phyloP scores from a whole-genome alignment of 30 jellyfish, hydroid and myxozoan species.

The Rhopilema esculentum region DNA sequence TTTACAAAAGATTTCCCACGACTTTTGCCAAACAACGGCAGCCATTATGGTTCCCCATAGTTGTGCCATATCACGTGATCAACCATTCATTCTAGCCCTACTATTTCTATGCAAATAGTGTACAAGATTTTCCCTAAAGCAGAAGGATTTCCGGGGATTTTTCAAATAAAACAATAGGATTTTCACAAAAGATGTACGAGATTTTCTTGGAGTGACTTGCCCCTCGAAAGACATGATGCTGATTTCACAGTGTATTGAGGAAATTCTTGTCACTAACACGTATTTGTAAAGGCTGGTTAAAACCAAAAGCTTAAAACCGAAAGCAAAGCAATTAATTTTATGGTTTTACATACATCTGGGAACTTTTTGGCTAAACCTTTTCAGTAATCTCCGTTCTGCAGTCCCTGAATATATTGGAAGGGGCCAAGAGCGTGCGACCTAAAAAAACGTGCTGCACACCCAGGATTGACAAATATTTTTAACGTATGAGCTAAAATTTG shows the following conservation, averaged over 20 bases:
- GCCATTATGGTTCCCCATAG: background rate
- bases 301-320: background rate
- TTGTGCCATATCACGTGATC: conserved; percentile 1
- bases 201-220: too few species aligned
- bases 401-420: background rate
- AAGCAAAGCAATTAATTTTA: background rate
- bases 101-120: conserved; percentile 7
- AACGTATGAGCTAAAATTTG: background rate
- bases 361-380: background rate
- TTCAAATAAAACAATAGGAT: too few species aligned
- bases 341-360: background rate
- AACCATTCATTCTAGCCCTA: background rate
- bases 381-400: background rate
- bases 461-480: background rate
- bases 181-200: too few species aligned
- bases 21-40: background rate
- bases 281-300: background rate
- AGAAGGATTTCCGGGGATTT: too few species aligned
- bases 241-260: background rate
- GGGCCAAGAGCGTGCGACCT: background rate
- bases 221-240: background rate
- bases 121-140: too few species aligned
- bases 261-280: background rate
- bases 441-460: background rate
- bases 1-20: background rate